A percentile compares a stretch with the other conserved stretches of the same genome.
Evolutionary conservation across 2,113 vertebrate species (phyloP).

Genomic region (Coracopsis vasa): DNA sequence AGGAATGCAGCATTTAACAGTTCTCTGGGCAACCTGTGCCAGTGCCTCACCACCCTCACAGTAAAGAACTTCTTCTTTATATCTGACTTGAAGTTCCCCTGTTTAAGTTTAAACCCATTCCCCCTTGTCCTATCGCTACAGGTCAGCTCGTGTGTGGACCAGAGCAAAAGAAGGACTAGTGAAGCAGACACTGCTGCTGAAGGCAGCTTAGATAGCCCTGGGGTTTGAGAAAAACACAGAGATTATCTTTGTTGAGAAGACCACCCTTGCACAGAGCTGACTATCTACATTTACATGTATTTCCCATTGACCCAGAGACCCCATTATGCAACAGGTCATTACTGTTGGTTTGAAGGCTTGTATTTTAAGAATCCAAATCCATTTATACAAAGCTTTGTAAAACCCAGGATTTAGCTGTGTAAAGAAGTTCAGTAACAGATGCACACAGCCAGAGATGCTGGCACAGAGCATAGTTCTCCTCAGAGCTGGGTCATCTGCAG

Average conservation of each 20-base stretch:
- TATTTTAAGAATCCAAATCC: constrained; percentile 44
- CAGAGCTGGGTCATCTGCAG: background rate
- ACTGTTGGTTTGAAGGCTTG: constrained; percentile 26
- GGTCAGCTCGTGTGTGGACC: background rate
- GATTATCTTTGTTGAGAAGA: background rate
- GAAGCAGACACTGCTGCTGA: background rate
- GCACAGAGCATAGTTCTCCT: background rate
- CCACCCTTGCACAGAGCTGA: background rate
- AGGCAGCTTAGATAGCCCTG: background rate
- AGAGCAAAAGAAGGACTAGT: background rate
- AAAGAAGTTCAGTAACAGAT: constrained; percentile 34
- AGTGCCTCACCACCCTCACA: background rate
- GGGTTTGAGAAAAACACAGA: background rate
- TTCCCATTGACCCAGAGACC: background rate
- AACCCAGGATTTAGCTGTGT: constrained; percentile 3
- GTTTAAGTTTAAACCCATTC: background rate
- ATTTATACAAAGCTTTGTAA: constrained; percentile 54
- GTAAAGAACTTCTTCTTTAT: background rate
- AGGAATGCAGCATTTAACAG: background rate
- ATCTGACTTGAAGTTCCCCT: background rate
- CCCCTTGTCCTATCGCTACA: background rate
- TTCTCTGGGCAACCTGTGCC: background rate
- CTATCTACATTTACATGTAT: fast-evolving
- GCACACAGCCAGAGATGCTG: background rate
- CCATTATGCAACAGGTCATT: background rate